These are phyloP conservation scores for Drosophila micromelanica DNA, from an alignment of 1,140 invertebrate genomes.

Conservation along the genomic window DNA sequence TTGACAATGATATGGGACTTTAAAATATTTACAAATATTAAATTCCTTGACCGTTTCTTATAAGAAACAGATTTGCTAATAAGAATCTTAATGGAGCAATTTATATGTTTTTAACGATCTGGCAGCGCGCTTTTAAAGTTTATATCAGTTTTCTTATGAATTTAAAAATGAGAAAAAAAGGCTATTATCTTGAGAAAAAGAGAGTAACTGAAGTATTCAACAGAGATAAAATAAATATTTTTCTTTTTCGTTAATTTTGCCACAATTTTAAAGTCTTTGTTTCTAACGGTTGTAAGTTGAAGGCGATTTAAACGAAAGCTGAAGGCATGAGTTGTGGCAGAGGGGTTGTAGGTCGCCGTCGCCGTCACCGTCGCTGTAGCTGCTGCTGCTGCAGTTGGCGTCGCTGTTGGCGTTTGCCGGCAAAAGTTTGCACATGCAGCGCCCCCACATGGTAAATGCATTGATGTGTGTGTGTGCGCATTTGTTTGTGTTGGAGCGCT, in stretches of 20 bases:
- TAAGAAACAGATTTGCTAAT: too few species aligned
- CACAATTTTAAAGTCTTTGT: background rate
- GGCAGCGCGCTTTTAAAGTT: too few species aligned
- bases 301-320: background rate
- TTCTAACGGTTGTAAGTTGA: constrained; percentile 1
- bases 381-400: constrained; percentile 25
- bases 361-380: background rate
- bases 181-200: too few species aligned
- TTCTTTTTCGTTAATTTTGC: background rate
- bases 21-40: too few species aligned
- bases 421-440: constrained; percentile 57
- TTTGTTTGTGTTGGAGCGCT: constrained; percentile 47
- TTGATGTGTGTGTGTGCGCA: background rate
- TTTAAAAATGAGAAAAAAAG: too few species aligned
- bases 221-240: too few species aligned
- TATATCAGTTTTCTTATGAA: too few species aligned
- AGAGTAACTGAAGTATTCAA: too few species aligned
- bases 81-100: too few species aligned
- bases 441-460: background rate
- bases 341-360: constrained; percentile 32
- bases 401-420: constrained; percentile 53
- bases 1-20: too few species aligned
- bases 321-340: background rate
- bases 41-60: too few species aligned
- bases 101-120: too few species aligned